Evolutionary conservation across 2,888 invertebrate genomes (phyloP), one percentile per base, ranked within the genome.

Genomic region (Gari tellinella): DNA sequence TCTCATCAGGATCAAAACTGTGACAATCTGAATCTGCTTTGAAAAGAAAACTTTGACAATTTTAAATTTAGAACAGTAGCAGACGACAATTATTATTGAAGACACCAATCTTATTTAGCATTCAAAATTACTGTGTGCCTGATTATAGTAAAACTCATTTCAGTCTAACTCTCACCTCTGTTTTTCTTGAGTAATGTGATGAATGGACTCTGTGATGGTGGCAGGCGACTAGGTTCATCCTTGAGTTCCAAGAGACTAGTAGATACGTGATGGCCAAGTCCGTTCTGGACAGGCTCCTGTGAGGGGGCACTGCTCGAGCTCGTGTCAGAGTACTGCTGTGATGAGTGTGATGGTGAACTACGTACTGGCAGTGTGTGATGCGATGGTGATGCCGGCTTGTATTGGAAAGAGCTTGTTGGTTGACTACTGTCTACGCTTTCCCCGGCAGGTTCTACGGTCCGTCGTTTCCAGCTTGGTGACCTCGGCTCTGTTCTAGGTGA

Each of bases 161-260:
- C n/a, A n/a, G n/a, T 31, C 5, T 31, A 1, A 25, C 41, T 86
- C 90, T 90, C 93, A 97, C 97, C 97, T 95, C 97, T 94, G 65
- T 96, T 96, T 93, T 96, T 97, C 93, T 97, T 96, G 72, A 97
- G 93, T 45, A 97, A 93, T 0, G 96, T 97, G 84, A 97, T 96
- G 7, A 96, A 96, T 0, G 97, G 96, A 92, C 96, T 97, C 92
- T 96, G 96, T 1, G 95, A 96, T 85, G 94, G 94, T 2, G 97
- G 97, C 83, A 96, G 93, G 17, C 68, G 72, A 56, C 78, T 81
- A 17, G 79, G 80, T 37, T 87, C 86, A 60, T 86, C 84, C 64
- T 77, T 82, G 31, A 70, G 49, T 41, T 68, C 63, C 17, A 73
- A 53, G 65, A 74, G 53, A 56, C 73, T 68, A 1, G 65, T 70